These are phyloP conservation scores for Capreolus pygargus DNA, from an alignment of 2,113 vertebrate species.

Conservation along the genomic window DNA sequence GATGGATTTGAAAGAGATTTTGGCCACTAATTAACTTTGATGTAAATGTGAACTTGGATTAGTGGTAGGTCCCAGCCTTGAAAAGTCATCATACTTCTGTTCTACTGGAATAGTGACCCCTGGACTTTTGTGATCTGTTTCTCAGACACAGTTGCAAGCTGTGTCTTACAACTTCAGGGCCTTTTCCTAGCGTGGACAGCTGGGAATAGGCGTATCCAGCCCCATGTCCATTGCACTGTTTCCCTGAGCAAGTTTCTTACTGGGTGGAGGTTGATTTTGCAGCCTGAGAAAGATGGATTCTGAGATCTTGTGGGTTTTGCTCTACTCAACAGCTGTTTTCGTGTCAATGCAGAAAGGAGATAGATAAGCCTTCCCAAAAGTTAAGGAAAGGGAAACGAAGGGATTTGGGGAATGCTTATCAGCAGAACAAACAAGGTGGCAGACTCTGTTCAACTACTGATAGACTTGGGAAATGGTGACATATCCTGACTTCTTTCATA, in stretches of 20 bases:
- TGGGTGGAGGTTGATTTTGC: not conserved
- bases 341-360: not conserved
- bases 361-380: not conserved
- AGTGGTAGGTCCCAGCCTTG: not conserved
- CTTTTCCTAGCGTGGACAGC: not conserved
- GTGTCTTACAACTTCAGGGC: not conserved
- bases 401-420: not conserved
- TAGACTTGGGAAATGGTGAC: accelerated
- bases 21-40: not conserved
- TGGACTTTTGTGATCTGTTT: not conserved
- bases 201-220: not conserved
- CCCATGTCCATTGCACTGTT: accelerated
- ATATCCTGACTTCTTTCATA: not conserved
- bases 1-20: not conserved
- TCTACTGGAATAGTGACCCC: not conserved
- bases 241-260: not conserved
- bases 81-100: not conserved
- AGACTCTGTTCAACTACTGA: not conserved
- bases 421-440: not conserved
- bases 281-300: not conserved
- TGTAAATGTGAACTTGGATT: not conserved
- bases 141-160: not conserved
- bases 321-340: not conserved
- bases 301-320: not conserved
- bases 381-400: not conserved